phyloP scores from a whole-genome alignment of 37 sponge, comb jelly and placozoan species.

The Halichondria panicea region DNA sequence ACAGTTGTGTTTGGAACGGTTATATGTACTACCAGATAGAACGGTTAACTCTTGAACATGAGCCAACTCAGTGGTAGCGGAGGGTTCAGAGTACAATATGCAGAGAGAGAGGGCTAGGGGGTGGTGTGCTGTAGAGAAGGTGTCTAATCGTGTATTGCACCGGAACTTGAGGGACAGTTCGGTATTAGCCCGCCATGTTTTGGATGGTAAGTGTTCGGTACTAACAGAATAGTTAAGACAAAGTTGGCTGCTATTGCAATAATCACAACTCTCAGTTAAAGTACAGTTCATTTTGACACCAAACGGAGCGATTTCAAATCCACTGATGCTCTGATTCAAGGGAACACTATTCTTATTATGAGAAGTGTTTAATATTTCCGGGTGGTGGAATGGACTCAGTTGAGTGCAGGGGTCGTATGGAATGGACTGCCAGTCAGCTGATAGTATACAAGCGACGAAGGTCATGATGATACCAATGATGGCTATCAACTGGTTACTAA shows the following conservation, averaged over 20 bases:
- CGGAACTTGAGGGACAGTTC: too few relatives aligned
- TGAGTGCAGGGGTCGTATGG: constrained; percentile 18
- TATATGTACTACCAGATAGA: neutral
- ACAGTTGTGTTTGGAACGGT: neutral
- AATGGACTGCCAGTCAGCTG: constrained; percentile 26
- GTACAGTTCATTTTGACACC: neutral
- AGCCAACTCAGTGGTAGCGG: too few relatives aligned
- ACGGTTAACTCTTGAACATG: neutral
- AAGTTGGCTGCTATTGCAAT: too few relatives aligned
- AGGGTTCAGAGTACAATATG: too few relatives aligned
- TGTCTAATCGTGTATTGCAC: too few relatives aligned
- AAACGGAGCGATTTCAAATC: neutral
- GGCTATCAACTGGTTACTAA: constrained; percentile 2
- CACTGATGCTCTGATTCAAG: neutral
- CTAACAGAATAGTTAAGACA: too few relatives aligned
- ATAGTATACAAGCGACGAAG: neutral
- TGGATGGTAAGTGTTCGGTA: too few relatives aligned
- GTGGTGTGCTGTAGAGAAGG: too few relatives aligned
- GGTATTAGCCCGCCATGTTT: too few relatives aligned
- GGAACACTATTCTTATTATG: neutral
- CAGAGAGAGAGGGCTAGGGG: too few relatives aligned
- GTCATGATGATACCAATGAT: constrained; percentile 7
- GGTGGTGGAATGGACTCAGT: constrained; percentile 6
- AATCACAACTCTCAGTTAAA: too few relatives aligned
- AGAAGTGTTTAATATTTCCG: neutral